Evolutionary conservation across 2,113 vertebrate genomes (phyloP).

Genomic region (Henicopernis longicauda): DNA sequence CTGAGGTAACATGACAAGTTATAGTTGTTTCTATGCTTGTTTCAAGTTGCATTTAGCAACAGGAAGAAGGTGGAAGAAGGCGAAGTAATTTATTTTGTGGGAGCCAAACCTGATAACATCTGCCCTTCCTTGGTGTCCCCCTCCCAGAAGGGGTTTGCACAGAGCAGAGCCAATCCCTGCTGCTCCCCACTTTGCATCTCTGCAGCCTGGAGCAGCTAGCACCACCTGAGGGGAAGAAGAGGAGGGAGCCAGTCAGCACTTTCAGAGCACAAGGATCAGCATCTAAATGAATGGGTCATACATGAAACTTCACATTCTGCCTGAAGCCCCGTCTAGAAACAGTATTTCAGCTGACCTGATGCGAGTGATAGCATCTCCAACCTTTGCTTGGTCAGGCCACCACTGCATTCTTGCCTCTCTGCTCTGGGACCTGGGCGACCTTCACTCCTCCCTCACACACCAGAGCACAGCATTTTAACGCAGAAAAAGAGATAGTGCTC

Average conservation of each 20-base stretch:
- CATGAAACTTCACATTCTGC: not conserved
- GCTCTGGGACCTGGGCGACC: not conserved
- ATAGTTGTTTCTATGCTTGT: not conserved
- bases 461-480: not conserved
- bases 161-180: not conserved
- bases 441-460: not conserved
- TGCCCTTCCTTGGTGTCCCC: not conserved
- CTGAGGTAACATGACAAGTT: not conserved
- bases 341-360: not conserved
- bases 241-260: not conserved
- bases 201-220: not conserved
- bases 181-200: not conserved
- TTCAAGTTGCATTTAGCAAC: not conserved
- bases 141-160: not conserved
- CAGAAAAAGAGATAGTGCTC: not conserved
- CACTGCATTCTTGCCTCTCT: not conserved
- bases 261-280: not conserved
- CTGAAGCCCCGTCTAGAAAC: not conserved
- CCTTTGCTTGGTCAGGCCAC: not conserved
- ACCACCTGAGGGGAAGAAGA: not conserved
- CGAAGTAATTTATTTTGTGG: not conserved
- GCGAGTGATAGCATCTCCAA: not conserved
- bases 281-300: not conserved
- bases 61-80: not conserved
- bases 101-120: not conserved